Conservation (phyloP, 1,140 invertebrate species). For the Pectinophora gossypiella region DNA sequence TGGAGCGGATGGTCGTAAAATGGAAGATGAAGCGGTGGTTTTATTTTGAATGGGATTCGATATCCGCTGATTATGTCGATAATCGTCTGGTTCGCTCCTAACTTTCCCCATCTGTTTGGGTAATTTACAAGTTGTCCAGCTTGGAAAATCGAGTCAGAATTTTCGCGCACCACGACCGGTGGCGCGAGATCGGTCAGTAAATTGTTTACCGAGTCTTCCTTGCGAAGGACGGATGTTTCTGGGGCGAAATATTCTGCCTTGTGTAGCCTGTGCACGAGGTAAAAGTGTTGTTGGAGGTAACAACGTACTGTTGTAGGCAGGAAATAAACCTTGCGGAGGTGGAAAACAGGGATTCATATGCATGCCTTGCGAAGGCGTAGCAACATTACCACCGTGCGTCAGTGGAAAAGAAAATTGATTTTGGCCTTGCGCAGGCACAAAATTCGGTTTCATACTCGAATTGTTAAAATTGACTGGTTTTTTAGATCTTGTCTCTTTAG, state of each 20-base stretch:
- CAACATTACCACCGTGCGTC: neutral
- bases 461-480: neutral
- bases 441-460: neutral
- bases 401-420: neutral
- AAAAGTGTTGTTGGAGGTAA: neutral
- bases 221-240: neutral
- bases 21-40: conserved; percentile 12
- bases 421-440: neutral
- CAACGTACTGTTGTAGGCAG: neutral
- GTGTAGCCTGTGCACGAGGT: neutral
- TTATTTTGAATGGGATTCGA: conserved; percentile 19
- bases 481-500: neutral
- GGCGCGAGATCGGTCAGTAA: neutral
- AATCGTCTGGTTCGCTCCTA: conserved; percentile 16
- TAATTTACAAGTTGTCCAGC: too few species aligned
- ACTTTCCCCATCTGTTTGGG: conserved; percentile 14
- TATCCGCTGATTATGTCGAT: conserved; percentile 21
- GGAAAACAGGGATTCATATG: neutral
- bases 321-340: neutral
- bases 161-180: neutral
- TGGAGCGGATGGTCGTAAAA: neutral
- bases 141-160: too few species aligned
- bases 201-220: neutral
- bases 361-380: neutral
- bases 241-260: neutral